Percentiles rank a stretch among this genome's conserved stretches.
Conservation (phyloP, 1,140 invertebrate species). For the Neodiprion virginianus region DNA sequence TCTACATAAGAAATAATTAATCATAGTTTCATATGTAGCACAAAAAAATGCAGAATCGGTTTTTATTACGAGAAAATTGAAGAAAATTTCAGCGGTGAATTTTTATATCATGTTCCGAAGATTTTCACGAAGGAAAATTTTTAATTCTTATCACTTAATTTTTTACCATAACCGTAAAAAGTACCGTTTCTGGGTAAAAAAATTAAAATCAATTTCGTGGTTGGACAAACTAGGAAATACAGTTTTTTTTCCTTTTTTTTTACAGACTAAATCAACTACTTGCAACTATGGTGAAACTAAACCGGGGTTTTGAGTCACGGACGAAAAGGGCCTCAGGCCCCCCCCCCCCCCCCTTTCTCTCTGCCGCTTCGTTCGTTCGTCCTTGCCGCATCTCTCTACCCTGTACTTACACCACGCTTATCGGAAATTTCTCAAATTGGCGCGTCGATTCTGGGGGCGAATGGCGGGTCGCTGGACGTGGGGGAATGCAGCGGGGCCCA, state of each 20-base stretch:
- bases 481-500: conserved; percentile 36
- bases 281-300: conserved; percentile 24
- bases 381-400: conserved; percentile 4
- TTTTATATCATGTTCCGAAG: too few relatives aligned
- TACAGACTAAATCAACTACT: conserved; percentile 10
- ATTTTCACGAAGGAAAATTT: too few relatives aligned
- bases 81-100: too few relatives aligned
- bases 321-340: conserved; percentile 17
- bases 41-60: too few relatives aligned
- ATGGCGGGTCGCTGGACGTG: conserved; percentile 33
- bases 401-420: conserved; percentile 23
- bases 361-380: conserved; percentile 13
- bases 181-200: conserved; percentile 24
- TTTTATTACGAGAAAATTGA: too few relatives aligned
- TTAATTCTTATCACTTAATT: too few relatives aligned
- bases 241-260: too few relatives aligned
- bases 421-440: conserved; percentile 28
- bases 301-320: conserved; percentile 28
- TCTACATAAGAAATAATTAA: too few relatives aligned
- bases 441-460: conserved; percentile 38
- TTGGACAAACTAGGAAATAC: too few relatives aligned
- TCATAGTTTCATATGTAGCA: too few relatives aligned
- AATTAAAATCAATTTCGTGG: too few relatives aligned
- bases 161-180: conserved; percentile 25
- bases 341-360: background rate